phyloP scores from a whole-genome alignment of 2,888 invertebrate species.

The Zaprionus obscuricornis region DNA sequence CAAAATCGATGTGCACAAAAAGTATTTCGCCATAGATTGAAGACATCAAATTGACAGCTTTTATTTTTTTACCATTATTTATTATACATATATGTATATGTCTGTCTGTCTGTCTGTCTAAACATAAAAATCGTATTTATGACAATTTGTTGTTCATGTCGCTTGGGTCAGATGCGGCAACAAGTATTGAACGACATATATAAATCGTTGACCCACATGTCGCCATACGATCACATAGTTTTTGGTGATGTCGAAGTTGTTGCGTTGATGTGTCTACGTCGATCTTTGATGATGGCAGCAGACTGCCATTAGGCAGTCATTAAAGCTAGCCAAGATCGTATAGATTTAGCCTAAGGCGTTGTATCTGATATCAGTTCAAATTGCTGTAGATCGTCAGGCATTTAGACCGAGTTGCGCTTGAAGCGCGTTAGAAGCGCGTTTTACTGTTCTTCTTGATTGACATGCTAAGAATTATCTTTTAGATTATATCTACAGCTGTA shows the following conservation, averaged over 20 bases:
- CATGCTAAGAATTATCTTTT: slow-evolving; percentile 53
- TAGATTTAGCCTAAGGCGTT: slow-evolving; percentile 31
- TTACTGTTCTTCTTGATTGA: slow-evolving; percentile 71
- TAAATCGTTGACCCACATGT: slow-evolving; percentile 66
- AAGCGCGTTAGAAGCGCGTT: slow-evolving; percentile 46
- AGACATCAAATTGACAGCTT: slow-evolving; percentile 28
- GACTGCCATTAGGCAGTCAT: slow-evolving; percentile 60
- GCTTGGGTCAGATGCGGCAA: slow-evolving; percentile 20
- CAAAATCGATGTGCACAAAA: slow-evolving; percentile 21
- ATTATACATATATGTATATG: neutral
- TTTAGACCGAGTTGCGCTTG: slow-evolving; percentile 20
- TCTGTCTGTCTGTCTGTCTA: no score
- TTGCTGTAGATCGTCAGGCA: slow-evolving; percentile 39
- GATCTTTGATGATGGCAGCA: neutral
- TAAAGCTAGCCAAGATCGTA: slow-evolving; percentile 51
- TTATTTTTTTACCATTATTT: slow-evolving; percentile 11
- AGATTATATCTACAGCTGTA: slow-evolving; percentile 41
- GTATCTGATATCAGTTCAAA: slow-evolving; percentile 25
- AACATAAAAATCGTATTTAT: no score
- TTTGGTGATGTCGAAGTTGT: slow-evolving; percentile 2
- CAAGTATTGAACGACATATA: slow-evolving; percentile 34
- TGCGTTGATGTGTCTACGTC: no score
- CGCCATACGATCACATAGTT: slow-evolving; percentile 11
- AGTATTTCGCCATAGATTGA: slow-evolving; percentile 29
- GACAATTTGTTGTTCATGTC: slow-evolving; percentile 36